Evolutionary conservation across 2,113 vertebrate species (phyloP), one percentile per base, ranked within the genome.

Genomic region (Otis tarda): DNA sequence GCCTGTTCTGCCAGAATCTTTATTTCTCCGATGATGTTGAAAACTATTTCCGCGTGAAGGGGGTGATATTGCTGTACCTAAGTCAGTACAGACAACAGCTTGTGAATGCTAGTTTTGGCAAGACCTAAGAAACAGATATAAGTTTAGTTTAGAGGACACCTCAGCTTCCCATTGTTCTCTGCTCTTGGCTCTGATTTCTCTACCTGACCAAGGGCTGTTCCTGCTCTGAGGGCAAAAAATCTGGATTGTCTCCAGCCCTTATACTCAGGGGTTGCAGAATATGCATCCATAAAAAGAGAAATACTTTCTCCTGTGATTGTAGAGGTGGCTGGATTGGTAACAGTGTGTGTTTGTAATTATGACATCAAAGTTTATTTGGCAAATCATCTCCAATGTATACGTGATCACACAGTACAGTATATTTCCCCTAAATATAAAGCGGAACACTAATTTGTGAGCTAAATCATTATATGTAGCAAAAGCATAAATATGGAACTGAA

Each of bases 71-170:
- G 23, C 57, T 82, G 28, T 83, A 53, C 60, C 17, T 53, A 81
- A 63, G 43, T 59, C 41, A 82, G 18, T 55, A 30, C 13, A 30
- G 35, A 9, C 63, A 75, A 63, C 12, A 16, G 31, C 43, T 12
- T 55, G 73, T 43, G 60, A 91, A 93, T 93, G 71, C 20, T 64
- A 68, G 37, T 81, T 95, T 89, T 75, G 50, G 30, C 19, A 77
- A 91, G 50, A 87, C 68, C 18, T 69, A 57, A 81, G n/a, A 80
- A 61, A 83, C 19, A 81, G 14, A 28, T 65, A 30, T 1, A 31
- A 41, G 6, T 55, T 85, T 53, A 47, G 11, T 45, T 80, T 67
- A 81, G 35, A 83, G 49, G 27, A 4, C 37, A 55, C 7, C 8
- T 6, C 2, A 1, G 7, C 14, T 77, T 83, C 59, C 56, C 9